Base-by-base conservation (phyloP, 2,888 invertebrate genomes). In the Drosophila algonquin region DNA sequence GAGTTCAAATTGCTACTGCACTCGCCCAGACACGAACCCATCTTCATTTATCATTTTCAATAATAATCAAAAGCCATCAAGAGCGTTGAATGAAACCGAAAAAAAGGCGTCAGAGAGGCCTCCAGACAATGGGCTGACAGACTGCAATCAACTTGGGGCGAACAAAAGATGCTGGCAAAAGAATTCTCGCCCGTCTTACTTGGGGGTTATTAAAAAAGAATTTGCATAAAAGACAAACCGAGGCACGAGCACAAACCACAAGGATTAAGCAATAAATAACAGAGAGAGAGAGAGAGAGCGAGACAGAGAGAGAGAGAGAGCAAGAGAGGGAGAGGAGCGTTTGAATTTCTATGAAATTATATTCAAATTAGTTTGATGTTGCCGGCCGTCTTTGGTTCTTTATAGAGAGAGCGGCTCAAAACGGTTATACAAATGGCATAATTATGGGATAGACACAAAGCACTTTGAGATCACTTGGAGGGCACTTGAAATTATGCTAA, bases 21-120 rank as follows among this genome's bases (percentile, higher is more conserved):
- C 50, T 67, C 73, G 32, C 51, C 27, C 57, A 35, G 40, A 45
- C 57, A 53, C 52, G 56, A 65, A 70, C 77, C 81, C 89, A 83
- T 87, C 87, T 87, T 87, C 87, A 87, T 87, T 87, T 87, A 87
- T 87, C 87, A 87, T 86, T 89, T 89, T 89, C 88, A 86, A 89
- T 87, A 89, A 89, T 87, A 83, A 87, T 87, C 86, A 87, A 87
- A 87, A 51, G 70, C 79, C 86, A 82, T 77, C 76, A 85, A 73
- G 89, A 77, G 85, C 79, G 63, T 47, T 63, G 80, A 80, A 75
- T 70, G 74, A 68, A 57, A 65, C 59, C 47, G 21, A 67, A 70
- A 35, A 75, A 80, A 85, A 84, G 79, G 77, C 86, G 75, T 79
- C 77, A 62, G 60, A 62, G 60, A 75, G 61, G 67, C 59, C 57